A percentile compares a stretch with the other conserved stretches of the same genome.
These are phyloP conservation scores for Limosa lapponica DNA, from an alignment of 2,797 vertebrate species.

Conservation along the genomic window DNA sequence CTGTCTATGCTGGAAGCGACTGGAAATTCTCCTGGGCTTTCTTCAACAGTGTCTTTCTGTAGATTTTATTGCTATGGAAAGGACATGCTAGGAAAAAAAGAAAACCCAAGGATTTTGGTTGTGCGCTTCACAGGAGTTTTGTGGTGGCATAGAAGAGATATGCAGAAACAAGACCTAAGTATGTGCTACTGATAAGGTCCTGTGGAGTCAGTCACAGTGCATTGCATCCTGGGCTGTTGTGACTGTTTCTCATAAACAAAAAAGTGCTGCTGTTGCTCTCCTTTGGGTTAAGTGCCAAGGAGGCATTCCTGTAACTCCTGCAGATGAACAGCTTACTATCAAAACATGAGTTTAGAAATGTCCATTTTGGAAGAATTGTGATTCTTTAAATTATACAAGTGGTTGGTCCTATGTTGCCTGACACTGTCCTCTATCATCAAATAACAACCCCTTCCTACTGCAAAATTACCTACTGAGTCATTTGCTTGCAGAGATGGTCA, in stretches of 20 bases:
- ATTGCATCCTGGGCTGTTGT: background rate
- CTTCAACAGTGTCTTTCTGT: background rate
- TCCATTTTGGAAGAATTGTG: background rate
- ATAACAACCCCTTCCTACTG: background rate
- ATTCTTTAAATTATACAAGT: background rate
- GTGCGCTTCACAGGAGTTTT: background rate
- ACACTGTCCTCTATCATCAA: background rate
- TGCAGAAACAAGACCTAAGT: background rate
- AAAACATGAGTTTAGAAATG: background rate
- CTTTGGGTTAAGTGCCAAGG: background rate
- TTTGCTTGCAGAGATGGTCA: background rate
- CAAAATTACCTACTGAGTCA: background rate
- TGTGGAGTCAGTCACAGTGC: rapidly evolving
- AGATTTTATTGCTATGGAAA: background rate
- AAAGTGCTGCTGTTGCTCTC: background rate
- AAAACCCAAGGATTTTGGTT: background rate
- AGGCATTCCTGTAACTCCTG: background rate
- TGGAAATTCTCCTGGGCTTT: background rate
- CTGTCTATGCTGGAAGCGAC: background rate
- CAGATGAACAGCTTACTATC: background rate
- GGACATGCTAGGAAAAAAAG: background rate
- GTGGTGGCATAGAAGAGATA: background rate
- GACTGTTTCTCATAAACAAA: background rate
- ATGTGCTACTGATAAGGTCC: rapidly evolving
- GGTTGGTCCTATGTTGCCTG: background rate